These are phyloP conservation scores for Conopomorpha cramerella DNA, from an alignment of 1,140 invertebrate genomes.

Conservation along the genomic window DNA sequence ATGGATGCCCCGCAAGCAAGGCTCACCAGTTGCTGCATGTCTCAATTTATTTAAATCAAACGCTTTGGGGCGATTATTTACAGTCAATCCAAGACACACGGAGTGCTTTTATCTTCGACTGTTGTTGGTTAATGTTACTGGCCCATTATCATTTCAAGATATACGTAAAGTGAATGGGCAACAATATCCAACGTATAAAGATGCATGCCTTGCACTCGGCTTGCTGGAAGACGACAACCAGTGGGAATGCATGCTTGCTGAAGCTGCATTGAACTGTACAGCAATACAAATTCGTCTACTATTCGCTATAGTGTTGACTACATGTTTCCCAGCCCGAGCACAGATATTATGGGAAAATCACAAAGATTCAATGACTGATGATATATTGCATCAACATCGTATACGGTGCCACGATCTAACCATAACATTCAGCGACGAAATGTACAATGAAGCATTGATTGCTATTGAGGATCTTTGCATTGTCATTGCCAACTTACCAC, in stretches of 20 bases:
- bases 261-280: constrained; percentile 18
- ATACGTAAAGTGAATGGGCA: constrained; percentile 45
- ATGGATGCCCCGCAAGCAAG: constrained; percentile 21
- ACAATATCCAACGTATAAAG: constrained; percentile 25
- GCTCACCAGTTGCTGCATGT: constrained; percentile 16
- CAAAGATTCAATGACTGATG: too few relatives aligned
- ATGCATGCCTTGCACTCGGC: constrained; percentile 22
- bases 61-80: constrained; percentile 27
- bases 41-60: constrained; percentile 13
- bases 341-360: constrained; percentile 10
- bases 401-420: too few relatives aligned
- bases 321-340: constrained; percentile 14
- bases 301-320: constrained; percentile 20
- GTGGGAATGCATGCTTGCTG: constrained; percentile 25
- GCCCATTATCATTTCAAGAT: constrained; percentile 48
- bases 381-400: too few relatives aligned
- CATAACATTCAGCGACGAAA: too few relatives aligned
- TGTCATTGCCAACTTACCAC: too few relatives aligned
- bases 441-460: constrained; percentile 9
- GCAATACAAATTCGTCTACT: constrained; percentile 24
- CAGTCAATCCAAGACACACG: constrained; percentile 24
- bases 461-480: too few relatives aligned
- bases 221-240: constrained; percentile 22
- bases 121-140: constrained; percentile 42
- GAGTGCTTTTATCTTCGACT: constrained; percentile 40